Percentiles rank a stretch among this genome's conserved stretches.
phyloP scores from a whole-genome alignment of 30 jellyfish, hydroid and myxozoan genomes.

The Cassiopea xamachana region DNA sequence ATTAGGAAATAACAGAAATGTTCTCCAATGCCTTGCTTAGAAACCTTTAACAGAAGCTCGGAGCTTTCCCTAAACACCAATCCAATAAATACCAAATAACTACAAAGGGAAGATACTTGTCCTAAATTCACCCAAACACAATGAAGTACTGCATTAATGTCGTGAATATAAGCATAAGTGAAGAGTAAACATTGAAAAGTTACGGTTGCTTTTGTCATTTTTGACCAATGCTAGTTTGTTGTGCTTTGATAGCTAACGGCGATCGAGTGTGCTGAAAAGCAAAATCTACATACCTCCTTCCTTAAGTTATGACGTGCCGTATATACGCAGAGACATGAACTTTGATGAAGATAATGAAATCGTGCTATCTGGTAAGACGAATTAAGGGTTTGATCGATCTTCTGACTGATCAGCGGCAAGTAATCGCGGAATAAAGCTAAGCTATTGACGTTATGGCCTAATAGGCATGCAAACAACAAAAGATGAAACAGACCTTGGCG shows the following conservation, averaged over 20 bases:
- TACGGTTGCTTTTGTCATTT: not conserved
- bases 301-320: not conserved
- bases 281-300: not conserved
- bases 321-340: not conserved
- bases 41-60: not conserved
- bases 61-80: not conserved
- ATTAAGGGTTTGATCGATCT: not conserved
- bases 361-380: not conserved
- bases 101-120: no score
- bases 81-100: no score
- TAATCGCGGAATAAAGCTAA: conserved; percentile 5
- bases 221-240: not conserved
- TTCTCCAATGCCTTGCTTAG: not conserved
- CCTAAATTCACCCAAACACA: not conserved
- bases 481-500: conserved; percentile 2
- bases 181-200: not conserved
- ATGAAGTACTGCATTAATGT: not conserved
- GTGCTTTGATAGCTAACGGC: not conserved
- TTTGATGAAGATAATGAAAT: not conserved
- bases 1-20: not conserved
- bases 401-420: not conserved
- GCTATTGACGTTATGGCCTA: conserved; percentile 14
- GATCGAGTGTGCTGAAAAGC: not conserved
- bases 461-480: not conserved
- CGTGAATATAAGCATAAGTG: not conserved